Conservation (phyloP, 2,113 vertebrate genomes). For the Melospiza melodia region DNA sequence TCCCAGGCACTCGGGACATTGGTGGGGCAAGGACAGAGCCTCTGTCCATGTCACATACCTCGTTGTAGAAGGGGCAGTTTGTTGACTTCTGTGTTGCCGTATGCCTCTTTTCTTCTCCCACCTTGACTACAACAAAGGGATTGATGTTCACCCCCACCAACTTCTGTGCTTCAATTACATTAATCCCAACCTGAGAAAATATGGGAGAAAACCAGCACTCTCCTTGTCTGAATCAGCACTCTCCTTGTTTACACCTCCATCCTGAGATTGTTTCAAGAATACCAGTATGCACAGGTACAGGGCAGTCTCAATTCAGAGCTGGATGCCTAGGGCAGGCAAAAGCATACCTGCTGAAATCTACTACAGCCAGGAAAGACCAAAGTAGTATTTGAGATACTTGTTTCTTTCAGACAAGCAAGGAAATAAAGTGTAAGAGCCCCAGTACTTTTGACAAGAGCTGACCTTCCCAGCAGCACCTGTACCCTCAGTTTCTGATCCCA, state of each 20-base stretch:
- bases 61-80: conserved; percentile 87
- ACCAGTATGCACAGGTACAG: background rate
- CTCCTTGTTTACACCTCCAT: background rate
- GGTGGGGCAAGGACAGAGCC: background rate
- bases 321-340: rapidly evolving
- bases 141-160: conserved; percentile 93
- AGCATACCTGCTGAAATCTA: background rate
- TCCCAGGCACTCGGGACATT: background rate
- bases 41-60: conserved; percentile 54
- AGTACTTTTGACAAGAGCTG: background rate
- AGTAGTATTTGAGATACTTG: background rate
- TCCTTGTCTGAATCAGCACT: background rate
- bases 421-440: background rate
- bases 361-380: background rate
- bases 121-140: conserved; percentile 84
- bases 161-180: conserved; percentile 90
- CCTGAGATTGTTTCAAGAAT: background rate
- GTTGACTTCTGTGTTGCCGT: conserved; percentile 86
- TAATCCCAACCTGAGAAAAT: conserved; percentile 84
- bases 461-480: background rate
- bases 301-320: background rate
- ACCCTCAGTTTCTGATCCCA: background rate
- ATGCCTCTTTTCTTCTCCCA: conserved; percentile 85
- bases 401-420: background rate
- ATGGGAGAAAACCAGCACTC: background rate